Base-by-base conservation (phyloP, 2,797 vertebrate genomes). In the Heteromormyrus szaboi region DNA sequence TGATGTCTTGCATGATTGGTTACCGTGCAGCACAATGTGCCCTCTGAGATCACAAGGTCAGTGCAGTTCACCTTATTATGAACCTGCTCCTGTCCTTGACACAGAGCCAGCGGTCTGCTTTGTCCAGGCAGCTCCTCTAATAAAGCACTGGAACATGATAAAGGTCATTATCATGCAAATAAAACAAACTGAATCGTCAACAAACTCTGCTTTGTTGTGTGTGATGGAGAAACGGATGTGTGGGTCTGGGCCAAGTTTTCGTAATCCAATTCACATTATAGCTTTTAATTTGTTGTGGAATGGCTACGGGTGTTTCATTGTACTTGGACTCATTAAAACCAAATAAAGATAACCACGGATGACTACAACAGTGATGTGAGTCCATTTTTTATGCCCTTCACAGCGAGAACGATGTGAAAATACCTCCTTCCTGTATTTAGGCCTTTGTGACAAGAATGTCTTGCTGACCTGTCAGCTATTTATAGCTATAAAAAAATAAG, bases 161-260 rank as follows among this genome's bases (percentile, higher is more conserved):
- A 44, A 79, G 44, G 48, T 85, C 51, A 86, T 33, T 86, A 59
- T 86, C 51, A 56, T 86, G 14, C 85, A 53, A 33, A 85, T 85
- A 51, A 85, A 41, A 56, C 29, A 44, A 22, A 86, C 50, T 17
- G 50, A 51, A 85, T 29, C 3, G 2, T 29, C 83, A 29, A 29
- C 83, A 51, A 48, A 51, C 83, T 53, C 19, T 25, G 41, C 48
- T 29, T 85, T 53, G 25, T 25, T 51, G 48, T 85, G 81, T 25
- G 44, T 79, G 72, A 79, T 79, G 72, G 37, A 85, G 81, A 85
- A 85, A 51, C 3, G 44, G 48, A 51, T 11, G 22, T 51, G 25
- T 29, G 51, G 50, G 33, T 37, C 50, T 19, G 8, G 29, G 29
- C 50, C 85, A 86, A 41, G 14, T 53, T 33, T 29, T 19, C 29